Evolutionary conservation across 23 tunicate species (phyloP), one percentile per base, ranked within the genome.

Genomic region (Styela plicata): DNA sequence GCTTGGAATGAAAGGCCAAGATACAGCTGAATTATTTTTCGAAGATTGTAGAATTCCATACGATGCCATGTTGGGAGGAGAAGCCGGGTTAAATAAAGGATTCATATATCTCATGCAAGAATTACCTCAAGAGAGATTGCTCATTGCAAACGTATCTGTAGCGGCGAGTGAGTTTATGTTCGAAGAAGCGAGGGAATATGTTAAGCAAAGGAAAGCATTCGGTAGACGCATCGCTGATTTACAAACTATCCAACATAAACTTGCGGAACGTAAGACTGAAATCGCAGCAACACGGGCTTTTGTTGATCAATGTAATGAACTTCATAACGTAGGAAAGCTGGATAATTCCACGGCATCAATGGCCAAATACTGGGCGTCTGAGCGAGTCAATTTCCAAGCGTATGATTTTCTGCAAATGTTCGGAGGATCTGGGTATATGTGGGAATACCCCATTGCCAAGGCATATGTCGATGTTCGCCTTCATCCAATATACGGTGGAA

Each of bases 381-480:
- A 96, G 63, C 85, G 85, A 19, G 63, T 24, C 24, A 64, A 84
- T 30, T 24, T 30, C 20, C 34, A 53, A 77, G 74, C 68, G 35
- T 80, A 83, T 22, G 23, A 89, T 25, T 83, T 95, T 62, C 80
- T 96, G 20, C 99, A 96, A 63, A 63, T 96, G 64, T 90, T 88
- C 33, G 99, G 99, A 13, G 99, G 99, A 3, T 96, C 97, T 97
- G 99, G 99, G 5, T 96, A 73, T 85, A 96, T 96, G 99, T 88
- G 93, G 97, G 99, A 96, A 69, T 96, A 96, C 80, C 99, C 99
- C 33, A 87, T 96, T 31, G 79, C 96, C 35, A 84, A 63, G 69
- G 99, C 99, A 0, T 96, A 96, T 74, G 93, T 88, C 32, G 99
- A 96, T 65, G 96, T 97, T 52, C 63, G 99, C 20, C 97, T 96